Percentiles rank a stretch among this genome's conserved stretches.
These are phyloP conservation scores for Lottia scabra DNA, from an alignment of 2,888 invertebrate species.

Conservation along the genomic window DNA sequence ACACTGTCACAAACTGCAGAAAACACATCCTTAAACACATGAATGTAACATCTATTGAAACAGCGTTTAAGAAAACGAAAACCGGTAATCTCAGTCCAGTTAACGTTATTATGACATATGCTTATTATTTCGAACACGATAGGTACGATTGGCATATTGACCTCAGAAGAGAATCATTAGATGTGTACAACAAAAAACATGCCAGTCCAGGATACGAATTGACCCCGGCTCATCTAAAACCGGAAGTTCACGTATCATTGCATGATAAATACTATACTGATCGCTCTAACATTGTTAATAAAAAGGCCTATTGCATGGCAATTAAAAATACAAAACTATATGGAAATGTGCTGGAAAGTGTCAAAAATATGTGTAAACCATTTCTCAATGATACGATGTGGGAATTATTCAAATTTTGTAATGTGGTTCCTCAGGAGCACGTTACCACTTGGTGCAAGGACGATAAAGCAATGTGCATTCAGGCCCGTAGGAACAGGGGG, in stretches of 20 bases:
- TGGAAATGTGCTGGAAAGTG: neutral
- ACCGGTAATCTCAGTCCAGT: neutral
- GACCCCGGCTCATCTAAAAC: neutral
- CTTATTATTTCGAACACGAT: neutral
- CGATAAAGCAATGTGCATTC: neutral
- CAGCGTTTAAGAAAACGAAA: neutral
- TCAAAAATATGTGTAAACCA: neutral
- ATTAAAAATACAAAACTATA: neutral
- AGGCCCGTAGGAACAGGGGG: no score
- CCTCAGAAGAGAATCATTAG: neutral
- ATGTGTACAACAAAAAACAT: neutral
- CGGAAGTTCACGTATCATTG: neutral
- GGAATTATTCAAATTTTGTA: neutral
- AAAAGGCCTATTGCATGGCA: neutral
- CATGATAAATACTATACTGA: neutral
- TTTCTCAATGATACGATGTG: neutral
- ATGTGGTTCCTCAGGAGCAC: neutral
- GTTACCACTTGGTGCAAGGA: neutral
- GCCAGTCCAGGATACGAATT: neutral
- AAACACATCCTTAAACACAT: neutral
- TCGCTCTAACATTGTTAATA: neutral
- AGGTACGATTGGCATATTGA: slow-evolving; percentile 1
- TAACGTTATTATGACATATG: neutral
- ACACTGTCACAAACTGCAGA: neutral
- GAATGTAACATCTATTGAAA: neutral